Conservation (phyloP, 2,888 invertebrate genomes). For the Pachycephus smyrnensis region DNA sequence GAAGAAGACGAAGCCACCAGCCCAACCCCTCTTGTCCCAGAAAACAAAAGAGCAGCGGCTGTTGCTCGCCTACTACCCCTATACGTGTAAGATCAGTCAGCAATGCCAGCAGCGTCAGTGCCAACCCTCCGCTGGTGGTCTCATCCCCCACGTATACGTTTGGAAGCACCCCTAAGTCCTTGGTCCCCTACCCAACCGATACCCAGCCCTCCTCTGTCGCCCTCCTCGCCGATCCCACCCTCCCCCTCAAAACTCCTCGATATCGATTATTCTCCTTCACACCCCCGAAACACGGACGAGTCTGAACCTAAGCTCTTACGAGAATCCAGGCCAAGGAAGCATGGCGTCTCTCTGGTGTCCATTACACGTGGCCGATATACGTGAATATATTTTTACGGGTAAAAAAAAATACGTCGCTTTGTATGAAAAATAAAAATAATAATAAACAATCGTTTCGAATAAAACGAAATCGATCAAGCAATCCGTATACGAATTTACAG, state of each 20-base stretch:
- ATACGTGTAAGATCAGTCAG: neutral
- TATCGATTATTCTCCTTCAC: constrained; percentile 39
- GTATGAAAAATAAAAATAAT: neutral
- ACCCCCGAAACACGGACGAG: constrained; percentile 13
- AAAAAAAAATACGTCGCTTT: neutral
- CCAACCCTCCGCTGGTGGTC: constrained; percentile 10
- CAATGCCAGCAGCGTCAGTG: neutral
- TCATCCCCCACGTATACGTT: neutral
- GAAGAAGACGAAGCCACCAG: constrained; percentile 36
- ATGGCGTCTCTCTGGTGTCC: neutral
- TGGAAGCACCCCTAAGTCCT: neutral
- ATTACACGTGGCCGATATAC: neutral
- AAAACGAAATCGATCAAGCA: neutral
- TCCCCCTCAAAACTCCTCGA: neutral
- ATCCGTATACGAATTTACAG: no score
- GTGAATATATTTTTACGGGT: neutral
- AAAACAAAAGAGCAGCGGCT: constrained; percentile 61
- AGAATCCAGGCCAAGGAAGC: constrained; percentile 8
- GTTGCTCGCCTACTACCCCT: constrained; percentile 46
- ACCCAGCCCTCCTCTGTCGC: neutral
- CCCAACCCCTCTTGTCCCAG: constrained; percentile 42
- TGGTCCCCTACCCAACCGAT: neutral
- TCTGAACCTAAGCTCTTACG: constrained; percentile 9
- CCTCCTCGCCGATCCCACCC: neutral
- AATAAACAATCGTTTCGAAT: neutral